Evolutionary conservation across 2,888 invertebrate species (phyloP), one percentile per base, ranked within the genome.

Genomic region (Ophion slaviceki): DNA sequence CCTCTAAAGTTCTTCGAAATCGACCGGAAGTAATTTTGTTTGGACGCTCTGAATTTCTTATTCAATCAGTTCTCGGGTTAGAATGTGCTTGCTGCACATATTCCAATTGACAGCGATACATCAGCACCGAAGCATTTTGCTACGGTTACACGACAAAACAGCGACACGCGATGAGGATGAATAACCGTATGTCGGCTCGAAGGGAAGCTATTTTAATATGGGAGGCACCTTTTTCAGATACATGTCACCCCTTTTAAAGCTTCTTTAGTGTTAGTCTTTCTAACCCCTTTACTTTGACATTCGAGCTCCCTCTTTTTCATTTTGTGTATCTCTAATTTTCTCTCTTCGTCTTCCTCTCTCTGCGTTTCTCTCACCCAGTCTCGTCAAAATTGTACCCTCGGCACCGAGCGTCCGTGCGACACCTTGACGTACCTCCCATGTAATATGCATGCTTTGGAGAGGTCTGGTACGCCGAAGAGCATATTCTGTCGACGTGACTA

Each of bases 371-470:
- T 24, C 76, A 76, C 85, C 81, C 76, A 79, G 70, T 40, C 36
- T 68, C 53, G 24, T 71, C 71, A 66, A 66, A 57, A 66, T 72
- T 62, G 75, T 79, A 66, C 84, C 68, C 70, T 82, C 80, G 81
- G 86, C 79, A 82, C 64, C 11, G 67, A 74, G 82, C 74, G 84
- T 61, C 53, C 68, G 68, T 61, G 61, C 75, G 84, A 77, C 80
- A 84, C 80, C 80, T 84, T 72, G 66, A 76, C 71, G 76, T 61
- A 67, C 83, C 82, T 79, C 85, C 59, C 87, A 89, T 88, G 88
- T 88, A 91, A 91, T 89, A 89, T 88, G 88, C 84, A 87, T 87
- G 87, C 85, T 80, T 67, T 17, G 45, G 70, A 76, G 70, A 80
- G 53, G 59, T 80, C 75, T 72, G 24, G 59, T 59, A 66, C 76